These are phyloP conservation scores for Etheostoma spectabile DNA, from an alignment of 2,113 vertebrate species.

Conservation along the genomic window DNA sequence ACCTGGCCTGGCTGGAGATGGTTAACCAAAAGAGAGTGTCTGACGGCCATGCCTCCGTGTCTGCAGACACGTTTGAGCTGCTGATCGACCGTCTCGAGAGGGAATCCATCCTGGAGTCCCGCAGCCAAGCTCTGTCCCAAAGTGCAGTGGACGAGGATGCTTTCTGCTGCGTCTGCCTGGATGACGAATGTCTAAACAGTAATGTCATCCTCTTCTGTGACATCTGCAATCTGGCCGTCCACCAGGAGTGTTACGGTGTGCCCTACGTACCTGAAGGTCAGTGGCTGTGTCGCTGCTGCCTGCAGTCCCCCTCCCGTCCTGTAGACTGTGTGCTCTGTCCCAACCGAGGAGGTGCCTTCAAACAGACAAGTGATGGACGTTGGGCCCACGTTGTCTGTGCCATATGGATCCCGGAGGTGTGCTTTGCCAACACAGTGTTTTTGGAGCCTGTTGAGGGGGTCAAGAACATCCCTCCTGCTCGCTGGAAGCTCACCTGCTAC, in stretches of 20 bases:
- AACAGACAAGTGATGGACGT: conserved; percentile 95
- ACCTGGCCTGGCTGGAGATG: conserved; percentile 97
- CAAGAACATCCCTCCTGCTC: conserved; percentile 93
- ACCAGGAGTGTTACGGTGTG: conserved; percentile 98
- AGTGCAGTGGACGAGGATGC: conserved; percentile 94
- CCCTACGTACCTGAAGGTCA: conserved; percentile 98
- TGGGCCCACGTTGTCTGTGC: conserved; percentile 99
- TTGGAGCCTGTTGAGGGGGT: conserved; percentile 97
- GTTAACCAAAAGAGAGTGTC: conserved; percentile 93
- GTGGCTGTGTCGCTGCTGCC: conserved; percentile 98
- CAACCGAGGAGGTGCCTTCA: conserved; percentile 97
- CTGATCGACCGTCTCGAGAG: conserved; percentile 94
- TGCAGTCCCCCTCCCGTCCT: conserved; percentile 94
- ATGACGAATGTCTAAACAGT: conserved; percentile 98
- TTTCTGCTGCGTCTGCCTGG: conserved; percentile 97
- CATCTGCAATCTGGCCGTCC: conserved; percentile 97
- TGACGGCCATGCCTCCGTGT: conserved; percentile 90
- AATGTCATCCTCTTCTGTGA: conserved; percentile 99
- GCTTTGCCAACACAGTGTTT: conserved; percentile 98
- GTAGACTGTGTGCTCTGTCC: conserved; percentile 98
- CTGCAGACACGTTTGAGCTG: conserved; percentile 93
- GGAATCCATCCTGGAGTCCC: conserved; percentile 94
- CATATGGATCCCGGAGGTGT: conserved; percentile 99
- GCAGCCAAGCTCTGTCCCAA: conserved; percentile 90
- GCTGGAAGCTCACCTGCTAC: conserved; percentile 97